phyloP scores from a whole-genome alignment of 2,888 invertebrate species.

The Melanargia galathea region DNA sequence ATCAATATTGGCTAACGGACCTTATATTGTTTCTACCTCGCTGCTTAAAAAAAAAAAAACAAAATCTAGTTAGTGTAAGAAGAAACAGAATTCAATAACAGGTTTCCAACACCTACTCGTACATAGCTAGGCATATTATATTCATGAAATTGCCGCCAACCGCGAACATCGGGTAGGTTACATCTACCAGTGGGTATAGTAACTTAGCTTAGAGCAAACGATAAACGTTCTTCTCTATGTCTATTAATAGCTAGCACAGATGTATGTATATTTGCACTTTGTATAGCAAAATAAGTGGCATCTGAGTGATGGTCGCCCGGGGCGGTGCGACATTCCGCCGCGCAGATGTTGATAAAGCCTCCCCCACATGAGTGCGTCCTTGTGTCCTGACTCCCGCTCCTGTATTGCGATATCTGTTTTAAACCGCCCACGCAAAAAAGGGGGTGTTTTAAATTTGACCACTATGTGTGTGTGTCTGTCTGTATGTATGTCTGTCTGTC shows the following conservation, averaged over 20 bases:
- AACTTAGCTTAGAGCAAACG: conserved; percentile 11
- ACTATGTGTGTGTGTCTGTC: too few species aligned
- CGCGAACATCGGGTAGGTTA: too few species aligned
- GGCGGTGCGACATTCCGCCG: conserved; percentile 38
- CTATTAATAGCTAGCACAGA: conserved; percentile 16
- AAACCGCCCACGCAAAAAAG: too few species aligned
- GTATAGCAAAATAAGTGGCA: conserved; percentile 24
- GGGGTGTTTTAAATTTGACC: too few species aligned
- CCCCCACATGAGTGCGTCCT: too few species aligned
- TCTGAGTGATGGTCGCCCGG: conserved; percentile 28
- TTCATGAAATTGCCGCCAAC: conserved; percentile 13
- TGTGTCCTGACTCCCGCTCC: too few species aligned
- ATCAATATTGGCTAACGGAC: too few species aligned
- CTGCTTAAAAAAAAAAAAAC: too few species aligned
- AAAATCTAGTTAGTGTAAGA: too few species aligned
- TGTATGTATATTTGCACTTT: conserved; percentile 15
- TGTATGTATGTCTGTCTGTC: too few species aligned
- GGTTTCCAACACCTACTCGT: not conserved
- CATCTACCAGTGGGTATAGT: conserved; percentile 8
- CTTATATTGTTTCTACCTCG: too few species aligned
- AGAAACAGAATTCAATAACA: not conserved
- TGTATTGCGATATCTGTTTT: too few species aligned
- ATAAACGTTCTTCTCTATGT: conserved; percentile 21
- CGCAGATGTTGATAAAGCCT: conserved; percentile 30
- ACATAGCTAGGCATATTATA: not conserved